Evolutionary conservation across 2,888 invertebrate genomes (phyloP), one percentile per base, ranked within the genome.

Genomic region (Cyclophora punctaria): DNA sequence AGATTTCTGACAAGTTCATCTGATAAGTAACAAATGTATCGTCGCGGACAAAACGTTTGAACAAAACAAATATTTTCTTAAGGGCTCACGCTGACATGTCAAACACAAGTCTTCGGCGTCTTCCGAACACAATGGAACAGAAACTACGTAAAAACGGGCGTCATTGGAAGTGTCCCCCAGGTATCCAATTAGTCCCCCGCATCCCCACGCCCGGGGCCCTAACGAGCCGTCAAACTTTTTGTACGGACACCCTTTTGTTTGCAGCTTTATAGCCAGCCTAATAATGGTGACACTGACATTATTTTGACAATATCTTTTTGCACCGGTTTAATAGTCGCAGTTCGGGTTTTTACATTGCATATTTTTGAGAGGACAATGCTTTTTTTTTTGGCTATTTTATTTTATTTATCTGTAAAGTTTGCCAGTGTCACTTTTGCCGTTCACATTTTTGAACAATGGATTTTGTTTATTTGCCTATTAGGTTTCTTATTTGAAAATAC

Each of bases 141-240:
- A 37, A 37, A 37, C 37, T 46, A 47, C 52, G 53, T 57, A 55
- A 57, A 54, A 52, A 45, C 48, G 48, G 52, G 53, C 49, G 56
- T 45, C 45, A 45, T 33, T 41, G 34, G 4, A 33, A 41, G 58
- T 61, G 68, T 70, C 66, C 76, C 73, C 72, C 69, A 75, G 77
- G 75, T 73, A 75, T 75, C 81, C 83, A 83, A 83, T 83, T 82
- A 83, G 76, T 64, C 59, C 56, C 57, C 64, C 66, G 64, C 60
- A 45, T 47, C 61, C 56, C 58, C 55, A 49, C 58, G 51, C 50
- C 43, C 58, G 61, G 57, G 59, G 51, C 59, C 62, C 65, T 81
- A 83, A 82, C 82, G 80, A 83, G 77, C 77, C 75, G 83, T 79
- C 83, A 82, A 80, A 82, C 77, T 83, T 82, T 83, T 81, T 82